A percentile compares a stretch with the other conserved stretches of the same genome.
Conservation (phyloP, 2,888 invertebrate species). For the Andricus curvator region DNA sequence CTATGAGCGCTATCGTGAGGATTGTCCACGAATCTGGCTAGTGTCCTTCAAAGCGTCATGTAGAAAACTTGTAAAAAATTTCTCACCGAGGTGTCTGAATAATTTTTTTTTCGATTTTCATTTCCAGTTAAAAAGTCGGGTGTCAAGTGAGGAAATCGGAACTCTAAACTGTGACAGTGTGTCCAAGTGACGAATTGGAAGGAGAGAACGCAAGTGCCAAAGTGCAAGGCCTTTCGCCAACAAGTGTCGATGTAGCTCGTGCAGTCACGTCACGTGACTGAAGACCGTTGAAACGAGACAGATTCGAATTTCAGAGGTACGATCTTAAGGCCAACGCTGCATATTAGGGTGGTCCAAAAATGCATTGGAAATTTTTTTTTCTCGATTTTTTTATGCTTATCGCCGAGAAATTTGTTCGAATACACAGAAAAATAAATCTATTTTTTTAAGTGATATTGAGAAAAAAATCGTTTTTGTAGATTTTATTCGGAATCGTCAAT, state of each 20-base stretch:
- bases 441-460: too few species aligned
- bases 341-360: neutral
- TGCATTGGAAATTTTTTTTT: too few species aligned
- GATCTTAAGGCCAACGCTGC: neutral
- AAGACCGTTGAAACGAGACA: constrained; percentile 21
- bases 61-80: neutral
- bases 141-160: neutral
- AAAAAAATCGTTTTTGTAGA: too few species aligned
- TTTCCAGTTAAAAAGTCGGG: neutral
- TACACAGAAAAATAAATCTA: too few species aligned
- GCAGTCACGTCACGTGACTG: neutral
- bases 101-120: constrained; percentile 9
- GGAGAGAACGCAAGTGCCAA: constrained; percentile 1
- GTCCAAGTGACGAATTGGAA: neutral
- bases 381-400: too few species aligned
- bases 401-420: too few species aligned
- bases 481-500: too few species aligned
- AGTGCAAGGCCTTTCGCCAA: constrained; percentile 10
- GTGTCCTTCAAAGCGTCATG: constrained; percentile 1
- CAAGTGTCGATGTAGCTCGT: constrained; percentile 4
- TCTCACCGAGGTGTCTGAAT: neutral
- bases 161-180: neutral
- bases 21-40: neutral
- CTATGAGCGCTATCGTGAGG: neutral
- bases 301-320: constrained; percentile 27